Base-by-base conservation (phyloP, 2,113 vertebrate species). In the Gallinago jamesoni region DNA sequence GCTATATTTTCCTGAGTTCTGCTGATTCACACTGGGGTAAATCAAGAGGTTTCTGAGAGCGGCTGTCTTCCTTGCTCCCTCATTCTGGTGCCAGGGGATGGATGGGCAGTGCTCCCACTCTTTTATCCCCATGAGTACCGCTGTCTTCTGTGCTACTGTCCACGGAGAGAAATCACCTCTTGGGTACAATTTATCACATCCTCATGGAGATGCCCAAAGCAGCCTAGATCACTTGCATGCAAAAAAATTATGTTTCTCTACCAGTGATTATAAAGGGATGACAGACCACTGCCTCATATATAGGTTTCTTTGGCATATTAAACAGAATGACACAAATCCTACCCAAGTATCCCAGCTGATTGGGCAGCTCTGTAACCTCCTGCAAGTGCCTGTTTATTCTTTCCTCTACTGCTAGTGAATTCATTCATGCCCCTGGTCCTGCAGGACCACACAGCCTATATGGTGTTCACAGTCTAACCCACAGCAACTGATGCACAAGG, bases 11-110 rank as follows among this genome's bases (percentile, higher is more conserved):
- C 16, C 24, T 1, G 2, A 43, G 52, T 82, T 89, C 73, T 89
- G 33, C 77, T 89, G 84, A 84, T 94, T 91, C 84, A 72, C 8
- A 2, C 24, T n/a, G 33, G 25, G n/a, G 17, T 82, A 45, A 84
- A 18, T 35, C 22, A 82, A 59, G 50, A 56, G 10, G 3, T 69
- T 91, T 76, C 67, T 4, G 7, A 76, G 43, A 76, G 16, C 0
- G 0, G 15, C 33, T 63, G 33, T 18, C 39, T 76, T 94, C 59
- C 30, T 90, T 0, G 0, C 7, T 4, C 33, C 78, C 53, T 68
- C 30, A 10, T 15, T 88, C 14, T 0, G 1, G 45, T 41, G 30
- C 9, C 1, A 2, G 31, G 17, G 11, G 4, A 24, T 66, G 35
- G 48, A 57, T 57, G 30, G 27, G 10, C 17, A 69, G 7, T 37